These are phyloP conservation scores for Heteronetta atricapilla DNA, from an alignment of 2,113 vertebrate genomes.

Conservation along the genomic window DNA sequence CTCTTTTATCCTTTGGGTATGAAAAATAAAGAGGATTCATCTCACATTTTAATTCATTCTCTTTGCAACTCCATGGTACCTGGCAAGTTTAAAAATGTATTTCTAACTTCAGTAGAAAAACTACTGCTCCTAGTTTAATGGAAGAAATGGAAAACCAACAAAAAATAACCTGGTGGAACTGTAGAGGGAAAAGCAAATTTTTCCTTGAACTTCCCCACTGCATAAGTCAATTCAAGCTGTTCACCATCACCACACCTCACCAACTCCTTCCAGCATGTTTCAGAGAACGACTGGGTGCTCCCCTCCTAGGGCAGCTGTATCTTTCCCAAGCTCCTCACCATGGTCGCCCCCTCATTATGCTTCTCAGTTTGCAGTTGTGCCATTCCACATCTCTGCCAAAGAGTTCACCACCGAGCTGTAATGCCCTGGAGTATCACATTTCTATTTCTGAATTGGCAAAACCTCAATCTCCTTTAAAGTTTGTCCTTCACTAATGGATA, in stretches of 20 bases:
- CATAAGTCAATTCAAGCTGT: not conserved
- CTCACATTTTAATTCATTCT: not conserved
- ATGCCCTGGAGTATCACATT: not conserved
- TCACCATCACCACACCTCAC: not conserved
- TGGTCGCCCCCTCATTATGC: not conserved
- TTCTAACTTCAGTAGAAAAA: not conserved
- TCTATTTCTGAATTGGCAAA: not conserved
- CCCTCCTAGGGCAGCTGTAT: fast-evolving
- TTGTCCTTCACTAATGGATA: not conserved
- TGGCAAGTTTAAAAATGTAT: not conserved
- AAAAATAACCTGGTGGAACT: fast-evolving
- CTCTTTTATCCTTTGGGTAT: not conserved
- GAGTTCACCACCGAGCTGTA: fast-evolving
- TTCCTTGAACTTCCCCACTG: not conserved
- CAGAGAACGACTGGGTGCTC: not conserved
- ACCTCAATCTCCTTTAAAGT: not conserved
- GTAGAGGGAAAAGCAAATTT: not conserved
- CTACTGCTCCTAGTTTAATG: not conserved
- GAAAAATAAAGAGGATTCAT: not conserved
- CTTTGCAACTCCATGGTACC: not conserved
- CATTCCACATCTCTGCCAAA: not conserved
- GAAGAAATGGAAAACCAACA: not conserved
- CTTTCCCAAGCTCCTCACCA: not conserved
- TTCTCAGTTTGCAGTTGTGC: not conserved
- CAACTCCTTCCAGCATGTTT: fast-evolving